Evolutionary conservation across 2,797 vertebrate species (phyloP), one percentile per base, ranked within the genome.

Genomic region (Sebastolobus altivelis): DNA sequence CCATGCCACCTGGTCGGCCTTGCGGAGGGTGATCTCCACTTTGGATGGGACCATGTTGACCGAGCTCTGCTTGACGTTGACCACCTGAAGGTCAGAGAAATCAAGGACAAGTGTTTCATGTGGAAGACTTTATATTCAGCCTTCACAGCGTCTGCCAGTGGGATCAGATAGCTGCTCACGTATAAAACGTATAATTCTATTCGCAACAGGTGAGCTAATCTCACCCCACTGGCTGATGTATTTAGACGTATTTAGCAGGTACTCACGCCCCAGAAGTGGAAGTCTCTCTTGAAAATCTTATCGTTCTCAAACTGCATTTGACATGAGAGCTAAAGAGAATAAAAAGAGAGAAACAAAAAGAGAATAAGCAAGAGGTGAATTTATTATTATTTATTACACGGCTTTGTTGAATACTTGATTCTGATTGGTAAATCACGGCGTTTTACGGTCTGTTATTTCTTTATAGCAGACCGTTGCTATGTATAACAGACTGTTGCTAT

Each of bases 261-360:
- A 95, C 97, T 97, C 93, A 99, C 98, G 94, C 97, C 97, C 97
- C 97, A 99, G 43, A 99, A 95, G 83, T 97, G 95, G 86, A 98
- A 93, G 66, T 97, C 95, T 65, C 94, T 95, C 85, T 95, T 96
- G 93, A 98, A 98, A 61, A 97, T 80, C 89, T 97, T 97, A 73
- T 95, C 91, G 8, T 95, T 96, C 82, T 98, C 97, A 94, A 98
- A 99, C 93, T 96, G 93, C 79, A 98, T 69, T 18, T 95, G 95
- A 89, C 97, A 94, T 0, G 96, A 95, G 83, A 99, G 90, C 98
- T 93, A 14, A 31, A 27, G n/a, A 10, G 49, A 5, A n/a, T 2
- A 4, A 20, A 49, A 29, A 18, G 52, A 29, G 16, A n/a, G 20
- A 4, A 66, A 38, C 11, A 16, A 5, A 54, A 14, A 35, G 3